Evolutionary conservation across 2,888 invertebrate genomes (phyloP).

Genomic region (Holacanthella duospinosa): DNA sequence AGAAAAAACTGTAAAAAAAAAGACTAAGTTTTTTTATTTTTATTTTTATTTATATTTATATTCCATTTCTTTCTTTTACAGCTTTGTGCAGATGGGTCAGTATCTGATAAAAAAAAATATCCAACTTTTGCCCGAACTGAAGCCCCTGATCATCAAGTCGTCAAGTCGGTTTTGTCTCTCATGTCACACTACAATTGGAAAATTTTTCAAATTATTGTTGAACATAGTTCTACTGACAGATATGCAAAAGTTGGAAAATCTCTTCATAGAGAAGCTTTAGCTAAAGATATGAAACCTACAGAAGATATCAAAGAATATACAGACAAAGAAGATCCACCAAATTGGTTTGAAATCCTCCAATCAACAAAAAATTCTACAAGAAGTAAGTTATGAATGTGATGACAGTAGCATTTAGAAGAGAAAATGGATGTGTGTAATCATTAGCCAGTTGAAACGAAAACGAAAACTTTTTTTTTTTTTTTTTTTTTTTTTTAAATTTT

Average conservation of each 20-base stretch:
- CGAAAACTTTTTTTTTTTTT: too few species aligned
- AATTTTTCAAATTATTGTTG: constrained; percentile 80
- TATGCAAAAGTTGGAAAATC: constrained; percentile 74
- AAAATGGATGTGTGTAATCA: too few species aligned
- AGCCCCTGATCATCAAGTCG: constrained; percentile 89
- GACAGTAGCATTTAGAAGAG: not conserved
- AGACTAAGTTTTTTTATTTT: too few species aligned
- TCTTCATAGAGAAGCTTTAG: constrained; percentile 61
- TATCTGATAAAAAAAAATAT: constrained; percentile 56
- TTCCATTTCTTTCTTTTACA: constrained; percentile 46
- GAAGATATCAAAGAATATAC: constrained; percentile 59
- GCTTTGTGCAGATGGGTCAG: constrained; percentile 89
- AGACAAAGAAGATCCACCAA: constrained; percentile 60
- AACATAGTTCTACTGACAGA: constrained; percentile 40
- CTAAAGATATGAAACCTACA: constrained; percentile 72
- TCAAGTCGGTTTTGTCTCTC: constrained; percentile 84
- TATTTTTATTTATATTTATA: too few species aligned
- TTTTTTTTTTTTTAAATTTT: too few species aligned
- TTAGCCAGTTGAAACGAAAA: too few species aligned
- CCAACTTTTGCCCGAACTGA: constrained; percentile 88
- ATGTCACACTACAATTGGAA: constrained; percentile 85
- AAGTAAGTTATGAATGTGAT: constrained; percentile 48
- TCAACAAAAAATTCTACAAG: constrained; percentile 76
- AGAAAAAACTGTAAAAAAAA: too few species aligned
- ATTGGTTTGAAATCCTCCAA: constrained; percentile 73